phyloP scores from a whole-genome alignment of 2,113 vertebrate genomes.

The Prunella fulvescens region DNA sequence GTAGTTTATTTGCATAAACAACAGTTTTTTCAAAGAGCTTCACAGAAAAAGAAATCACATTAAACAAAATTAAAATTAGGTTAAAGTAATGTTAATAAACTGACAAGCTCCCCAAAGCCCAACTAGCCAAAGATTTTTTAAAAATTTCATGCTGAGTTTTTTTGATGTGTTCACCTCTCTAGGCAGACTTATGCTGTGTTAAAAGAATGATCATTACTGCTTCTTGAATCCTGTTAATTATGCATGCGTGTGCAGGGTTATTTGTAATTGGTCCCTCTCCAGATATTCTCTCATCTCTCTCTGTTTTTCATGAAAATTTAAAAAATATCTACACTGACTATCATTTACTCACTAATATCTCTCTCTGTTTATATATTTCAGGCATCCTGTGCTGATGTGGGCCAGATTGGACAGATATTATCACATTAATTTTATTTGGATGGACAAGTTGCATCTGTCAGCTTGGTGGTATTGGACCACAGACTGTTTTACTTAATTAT shows the following conservation, averaged over 20 bases:
- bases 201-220: conserved; percentile 48
- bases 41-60: conserved; percentile 45
- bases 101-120: conserved; percentile 58
- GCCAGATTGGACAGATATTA: background rate
- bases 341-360: background rate
- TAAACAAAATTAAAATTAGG: conserved; percentile 59
- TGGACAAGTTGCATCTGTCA: background rate
- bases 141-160: conserved; percentile 38
- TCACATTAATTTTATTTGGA: background rate
- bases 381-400: background rate
- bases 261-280: conserved; percentile 49
- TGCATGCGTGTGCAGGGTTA: background rate
- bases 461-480: background rate
- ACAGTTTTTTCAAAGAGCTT: conserved; percentile 39
- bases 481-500: background rate
- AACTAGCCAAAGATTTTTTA: conserved; percentile 11
- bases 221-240: conserved; percentile 43
- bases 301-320: conserved; percentile 12
- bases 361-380: background rate
- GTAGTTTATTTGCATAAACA: conserved; percentile 63
- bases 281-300: conserved; percentile 27
- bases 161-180: conserved; percentile 50
- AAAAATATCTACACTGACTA: background rate
- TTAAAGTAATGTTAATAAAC: conserved; percentile 58
- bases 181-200: background rate